These are phyloP conservation scores for Neodontobutis hainanensis DNA, from an alignment of 2,113 vertebrate species.

Conservation along the genomic window DNA sequence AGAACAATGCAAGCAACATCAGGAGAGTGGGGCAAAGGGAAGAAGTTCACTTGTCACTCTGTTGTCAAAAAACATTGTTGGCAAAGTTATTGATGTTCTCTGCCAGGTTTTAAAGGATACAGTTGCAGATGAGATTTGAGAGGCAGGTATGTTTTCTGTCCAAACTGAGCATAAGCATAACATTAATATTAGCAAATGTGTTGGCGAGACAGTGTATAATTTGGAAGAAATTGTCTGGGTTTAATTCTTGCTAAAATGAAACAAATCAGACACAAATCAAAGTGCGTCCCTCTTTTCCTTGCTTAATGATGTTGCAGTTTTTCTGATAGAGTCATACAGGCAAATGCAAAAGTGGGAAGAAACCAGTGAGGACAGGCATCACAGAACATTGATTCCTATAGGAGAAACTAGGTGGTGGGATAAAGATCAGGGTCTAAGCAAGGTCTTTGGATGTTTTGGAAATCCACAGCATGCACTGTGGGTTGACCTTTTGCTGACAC, in stretches of 20 bases:
- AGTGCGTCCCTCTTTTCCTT: conserved; percentile 29
- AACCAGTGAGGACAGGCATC: conserved; percentile 22
- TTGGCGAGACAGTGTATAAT: too few species aligned
- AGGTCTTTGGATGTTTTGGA: conserved; percentile 5
- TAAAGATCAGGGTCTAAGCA: not conserved
- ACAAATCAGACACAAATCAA: not conserved
- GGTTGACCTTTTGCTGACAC: conserved; percentile 17
- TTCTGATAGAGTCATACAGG: conserved; percentile 26
- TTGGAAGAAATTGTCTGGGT: too few species aligned
- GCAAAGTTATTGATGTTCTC: too few species aligned
- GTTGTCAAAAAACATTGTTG: not conserved
- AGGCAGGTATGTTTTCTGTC: conserved; percentile 8
- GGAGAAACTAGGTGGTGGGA: not conserved
- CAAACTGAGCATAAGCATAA: not conserved
- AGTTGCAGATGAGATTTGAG: not conserved
- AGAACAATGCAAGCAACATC: too few species aligned
- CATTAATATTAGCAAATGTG: too few species aligned
- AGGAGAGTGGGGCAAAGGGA: not conserved
- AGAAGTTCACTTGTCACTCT: not conserved
- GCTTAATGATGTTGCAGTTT: conserved; percentile 31
- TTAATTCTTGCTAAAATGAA: not conserved
- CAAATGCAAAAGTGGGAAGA: conserved; percentile 28
- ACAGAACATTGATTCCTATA: conserved; percentile 14
- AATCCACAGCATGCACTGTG: conserved; percentile 22
- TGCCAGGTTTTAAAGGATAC: too few species aligned